Percentiles rank a stretch among this genome's conserved stretches.
Evolutionary conservation across 2,888 invertebrate species (phyloP).

Genomic region (Diloba caeruleocephala): DNA sequence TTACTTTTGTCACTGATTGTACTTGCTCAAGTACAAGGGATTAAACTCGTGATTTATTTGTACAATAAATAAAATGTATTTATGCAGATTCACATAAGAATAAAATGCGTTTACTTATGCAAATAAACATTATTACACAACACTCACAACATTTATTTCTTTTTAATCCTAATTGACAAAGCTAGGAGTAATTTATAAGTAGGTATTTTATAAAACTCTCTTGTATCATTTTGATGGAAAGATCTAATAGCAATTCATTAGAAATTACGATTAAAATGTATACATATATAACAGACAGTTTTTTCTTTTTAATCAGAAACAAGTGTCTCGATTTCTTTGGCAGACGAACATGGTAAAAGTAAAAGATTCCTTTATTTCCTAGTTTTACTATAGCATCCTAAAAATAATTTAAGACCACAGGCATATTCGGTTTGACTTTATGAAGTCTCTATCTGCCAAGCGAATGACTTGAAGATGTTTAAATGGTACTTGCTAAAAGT

Average conservation of each 20-base stretch:
- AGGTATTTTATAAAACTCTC: too few relatives aligned
- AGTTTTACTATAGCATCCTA: neutral
- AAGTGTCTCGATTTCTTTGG: too few relatives aligned
- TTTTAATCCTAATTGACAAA: neutral
- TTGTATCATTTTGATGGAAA: too few relatives aligned
- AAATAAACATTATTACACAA: neutral
- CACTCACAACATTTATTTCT: neutral
- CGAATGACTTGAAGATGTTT: neutral
- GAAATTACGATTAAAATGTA: too few relatives aligned
- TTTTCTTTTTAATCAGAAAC: too few relatives aligned
- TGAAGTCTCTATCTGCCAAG: neutral
- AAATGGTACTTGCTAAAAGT: slow-evolving; percentile 9
- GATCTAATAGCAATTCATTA: too few relatives aligned
- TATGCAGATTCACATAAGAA: slow-evolving; percentile 1
- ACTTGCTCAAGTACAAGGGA: neutral
- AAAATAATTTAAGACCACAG: neutral
- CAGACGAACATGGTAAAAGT: neutral
- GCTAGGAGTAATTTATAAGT: too few relatives aligned
- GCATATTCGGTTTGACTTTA: neutral
- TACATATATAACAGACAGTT: too few relatives aligned
- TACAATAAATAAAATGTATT: slow-evolving; percentile 2
- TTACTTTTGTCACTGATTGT: too few relatives aligned
- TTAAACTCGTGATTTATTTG: neutral
- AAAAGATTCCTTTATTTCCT: too few relatives aligned
- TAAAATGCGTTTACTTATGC: neutral